Evolutionary conservation across 2,113 vertebrate genomes (phyloP), one percentile per base, ranked within the genome.

Genomic region (Brachyhypopomus gauderio): DNA sequence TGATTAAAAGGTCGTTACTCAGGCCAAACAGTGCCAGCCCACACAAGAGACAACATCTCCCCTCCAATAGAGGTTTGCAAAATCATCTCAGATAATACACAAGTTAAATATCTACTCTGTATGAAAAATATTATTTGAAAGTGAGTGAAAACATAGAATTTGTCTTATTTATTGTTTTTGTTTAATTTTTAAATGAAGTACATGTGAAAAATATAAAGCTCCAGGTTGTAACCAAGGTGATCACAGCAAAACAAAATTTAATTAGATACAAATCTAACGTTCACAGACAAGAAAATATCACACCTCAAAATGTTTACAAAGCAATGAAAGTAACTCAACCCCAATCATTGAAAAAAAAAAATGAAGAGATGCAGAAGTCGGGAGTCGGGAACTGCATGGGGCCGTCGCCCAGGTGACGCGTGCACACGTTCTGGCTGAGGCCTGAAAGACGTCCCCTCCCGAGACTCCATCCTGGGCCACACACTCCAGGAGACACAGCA

Each of bases 261-360:
- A 1, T 36, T 9, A 20, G 20, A 36, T 34, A 19, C 30, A 70
- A n/a, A 22, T 67, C 62, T 30, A 20, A 5, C 6, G 38, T 66
- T 77, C 60, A 66, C n/a, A 59, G 55, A 30, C 16, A 60, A 58
- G 30, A 77, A 66, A 75, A 69, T 71, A 71, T 22, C 64, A 41
- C 66, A 70, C 34, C 66, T 38, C 14, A 70, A 41, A 70, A 41
- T 11, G 19, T 22, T 41, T 9, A 70, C 2, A 41, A 23, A 64
- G n/a, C 63, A 27, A 22, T n/a, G 27, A 36, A 80, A 48, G n/a
- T 56, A 41, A 48, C 17, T 41, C 12, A 23, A 75, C 30, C 62
- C 77, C 62, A 63, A 75, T 23, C 62, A 9, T 36, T 12, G 58
- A 1, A 2, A 30, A 8, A 74, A 64, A 3, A 52, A 52, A 7